Evolutionary conservation across 1,140 invertebrate genomes (phyloP).

Genomic region (Penaeus chinensis): DNA sequence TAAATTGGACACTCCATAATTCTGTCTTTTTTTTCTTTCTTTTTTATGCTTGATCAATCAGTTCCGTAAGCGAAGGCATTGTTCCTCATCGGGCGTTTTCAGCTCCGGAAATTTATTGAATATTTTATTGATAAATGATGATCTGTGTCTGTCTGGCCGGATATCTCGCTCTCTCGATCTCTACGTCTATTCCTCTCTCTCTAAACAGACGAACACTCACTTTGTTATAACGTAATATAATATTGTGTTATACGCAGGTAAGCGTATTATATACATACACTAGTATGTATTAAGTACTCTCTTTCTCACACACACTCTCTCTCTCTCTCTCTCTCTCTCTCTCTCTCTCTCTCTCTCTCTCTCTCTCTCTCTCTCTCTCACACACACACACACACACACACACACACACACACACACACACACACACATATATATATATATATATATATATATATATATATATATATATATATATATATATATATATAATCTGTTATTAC

Average conservation of each 20-base stretch:
- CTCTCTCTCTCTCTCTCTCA: no score
- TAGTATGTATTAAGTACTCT: background rate
- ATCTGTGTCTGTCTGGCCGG: background rate
- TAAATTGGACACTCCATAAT: no score
- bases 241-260: no score
- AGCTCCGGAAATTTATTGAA: background rate
- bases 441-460: conserved; percentile 23
- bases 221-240: no score
- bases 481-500: background rate
- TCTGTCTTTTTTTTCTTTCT: no score
- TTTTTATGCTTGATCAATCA: no score
- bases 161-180: background rate
- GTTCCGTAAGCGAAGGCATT: no score
- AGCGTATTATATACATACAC: conserved; percentile 17
- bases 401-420: background rate
- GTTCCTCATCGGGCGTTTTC: no score
- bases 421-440: conserved; percentile 5
- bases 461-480: conserved; percentile 5
- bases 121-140: background rate
- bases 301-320: no score
- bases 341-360: no score
- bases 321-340: no score
- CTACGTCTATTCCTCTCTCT: conserved; percentile 20
- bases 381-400: background rate
- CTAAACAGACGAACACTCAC: background rate